These are phyloP conservation scores for Drosophila falleni DNA, from an alignment of 2,888 invertebrate genomes.

Conservation along the genomic window DNA sequence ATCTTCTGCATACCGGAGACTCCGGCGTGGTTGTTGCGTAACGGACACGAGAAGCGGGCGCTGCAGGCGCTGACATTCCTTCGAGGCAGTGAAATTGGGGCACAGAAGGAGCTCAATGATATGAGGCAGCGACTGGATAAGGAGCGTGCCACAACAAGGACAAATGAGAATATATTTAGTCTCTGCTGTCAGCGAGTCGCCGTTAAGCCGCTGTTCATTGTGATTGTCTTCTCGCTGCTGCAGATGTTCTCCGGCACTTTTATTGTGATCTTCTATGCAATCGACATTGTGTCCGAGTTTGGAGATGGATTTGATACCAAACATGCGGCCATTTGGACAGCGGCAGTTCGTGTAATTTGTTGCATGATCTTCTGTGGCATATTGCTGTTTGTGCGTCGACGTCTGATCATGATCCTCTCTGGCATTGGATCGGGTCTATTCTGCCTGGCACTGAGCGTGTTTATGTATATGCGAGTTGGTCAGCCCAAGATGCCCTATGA, in stretches of 20 bases:
- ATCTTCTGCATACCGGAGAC: constrained; percentile 90
- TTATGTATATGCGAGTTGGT: constrained; percentile 85
- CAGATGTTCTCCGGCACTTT: constrained; percentile 92
- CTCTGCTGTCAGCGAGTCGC: constrained; percentile 88
- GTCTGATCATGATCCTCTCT: constrained; percentile 89
- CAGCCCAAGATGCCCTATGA: constrained; percentile 74
- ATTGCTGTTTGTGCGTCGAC: constrained; percentile 88
- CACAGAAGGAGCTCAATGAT: constrained; percentile 88
- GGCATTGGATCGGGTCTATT: constrained; percentile 89
- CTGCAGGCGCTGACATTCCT: constrained; percentile 87
- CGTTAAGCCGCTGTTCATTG: constrained; percentile 90
- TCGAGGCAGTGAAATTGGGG: constrained; percentile 87
- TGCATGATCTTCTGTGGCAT: constrained; percentile 89
- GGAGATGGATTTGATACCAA: constrained; percentile 86
- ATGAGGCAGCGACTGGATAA: constrained; percentile 88
- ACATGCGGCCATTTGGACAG: constrained; percentile 90
- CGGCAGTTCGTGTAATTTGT: constrained; percentile 88
- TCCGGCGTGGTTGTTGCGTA: constrained; percentile 90
- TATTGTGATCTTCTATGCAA: constrained; percentile 92
- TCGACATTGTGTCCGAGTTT: constrained; percentile 89
- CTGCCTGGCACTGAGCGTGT: constrained; percentile 87
- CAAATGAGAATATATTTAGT: constrained; percentile 86
- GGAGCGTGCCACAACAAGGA: constrained; percentile 85
- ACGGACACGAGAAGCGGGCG: constrained; percentile 87
- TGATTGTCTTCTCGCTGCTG: constrained; percentile 90